Base-by-base conservation (phyloP, 2,113 vertebrate species). In the Xenus cinereus region DNA sequence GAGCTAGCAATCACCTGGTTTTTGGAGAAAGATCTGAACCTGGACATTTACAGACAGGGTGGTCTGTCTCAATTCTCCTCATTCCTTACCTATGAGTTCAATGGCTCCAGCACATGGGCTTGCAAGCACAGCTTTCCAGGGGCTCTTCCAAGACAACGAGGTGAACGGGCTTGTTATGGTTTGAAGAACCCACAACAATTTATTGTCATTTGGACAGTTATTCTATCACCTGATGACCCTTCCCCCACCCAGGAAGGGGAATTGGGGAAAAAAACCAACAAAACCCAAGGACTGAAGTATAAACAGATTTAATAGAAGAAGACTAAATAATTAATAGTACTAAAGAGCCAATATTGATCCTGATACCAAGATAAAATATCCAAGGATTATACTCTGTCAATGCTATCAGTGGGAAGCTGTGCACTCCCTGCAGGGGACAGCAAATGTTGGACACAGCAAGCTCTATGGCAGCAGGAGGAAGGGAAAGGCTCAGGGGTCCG, bases 101-200 rank as follows among this genome's bases (percentile, higher is more conserved):
- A 16, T 17, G 22, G 15, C 8, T 39, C 12, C 14, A 66, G 71
- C 53, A 32, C 53, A 43, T 0, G 1, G 48, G 7, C 39, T 28
- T 7, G 5, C 60, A 15, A 73, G 19, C 41, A 45, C 17, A 21
- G 28, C 48, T 78, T 80, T 45, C 48, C 74, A 26, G 8, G 27
- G 30, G 16, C 69, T 84, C 37, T 57, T 53, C 19, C 48, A 23
- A 26, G 46, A 26, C 13, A 30, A 50, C 0, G 11, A 35, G 41
- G 51, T 0, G 0, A 33, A 19, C 0, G 8, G 13, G n/a, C 21
- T 62, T 62, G 35, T 62, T 62, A 62, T 37, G 24, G 35, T 62
- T 37, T 62, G 59, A 62, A 37, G n/a, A 62, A 62, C 10, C 15
- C 59, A 37, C 59, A 62, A 27, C 35, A 62, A 62, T 37, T 37